Percentiles rank a stretch among this genome's conserved stretches.
Conservation (phyloP, 2,797 vertebrate species). For the Gadopsis marmoratus region DNA sequence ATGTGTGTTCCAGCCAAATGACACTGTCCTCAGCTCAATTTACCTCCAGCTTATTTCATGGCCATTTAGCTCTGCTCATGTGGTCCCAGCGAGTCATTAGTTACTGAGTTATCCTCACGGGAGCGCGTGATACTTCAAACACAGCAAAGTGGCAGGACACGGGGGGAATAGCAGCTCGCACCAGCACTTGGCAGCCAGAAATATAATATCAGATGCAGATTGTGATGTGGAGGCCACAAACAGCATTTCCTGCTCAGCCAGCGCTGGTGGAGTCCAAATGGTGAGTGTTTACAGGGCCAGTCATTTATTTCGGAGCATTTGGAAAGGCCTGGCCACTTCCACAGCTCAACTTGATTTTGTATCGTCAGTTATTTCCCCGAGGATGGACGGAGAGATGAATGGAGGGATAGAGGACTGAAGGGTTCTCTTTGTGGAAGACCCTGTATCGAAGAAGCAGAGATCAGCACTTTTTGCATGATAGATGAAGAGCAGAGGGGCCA, state of each 20-base stretch:
- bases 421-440: slow-evolving; percentile 23
- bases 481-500: slow-evolving; percentile 55
- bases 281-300: slow-evolving; percentile 10
- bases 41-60: slow-evolving; percentile 56
- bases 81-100: slow-evolving; percentile 50
- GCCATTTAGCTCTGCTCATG: slow-evolving; percentile 53
- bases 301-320: slow-evolving; percentile 54
- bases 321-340: slow-evolving; percentile 28
- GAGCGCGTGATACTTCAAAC: slow-evolving; percentile 29
- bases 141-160: slow-evolving; percentile 12
- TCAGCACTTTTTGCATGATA: slow-evolving; percentile 69
- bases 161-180: neutral
- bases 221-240: slow-evolving; percentile 2
- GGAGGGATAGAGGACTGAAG: neutral
- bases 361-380: slow-evolving; percentile 48
- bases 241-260: neutral
- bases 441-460: slow-evolving; percentile 30
- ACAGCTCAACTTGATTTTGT: slow-evolving; percentile 17
- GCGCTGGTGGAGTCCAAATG: neutral
- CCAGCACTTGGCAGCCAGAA: neutral
- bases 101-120: slow-evolving; percentile 38
- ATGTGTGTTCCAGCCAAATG: slow-evolving; percentile 6
- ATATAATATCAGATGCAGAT: slow-evolving; percentile 7
- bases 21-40: slow-evolving; percentile 6
- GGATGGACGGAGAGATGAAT: slow-evolving; percentile 26